Conservation (phyloP, 2,113 vertebrate species). For the Felis catus region DNA sequence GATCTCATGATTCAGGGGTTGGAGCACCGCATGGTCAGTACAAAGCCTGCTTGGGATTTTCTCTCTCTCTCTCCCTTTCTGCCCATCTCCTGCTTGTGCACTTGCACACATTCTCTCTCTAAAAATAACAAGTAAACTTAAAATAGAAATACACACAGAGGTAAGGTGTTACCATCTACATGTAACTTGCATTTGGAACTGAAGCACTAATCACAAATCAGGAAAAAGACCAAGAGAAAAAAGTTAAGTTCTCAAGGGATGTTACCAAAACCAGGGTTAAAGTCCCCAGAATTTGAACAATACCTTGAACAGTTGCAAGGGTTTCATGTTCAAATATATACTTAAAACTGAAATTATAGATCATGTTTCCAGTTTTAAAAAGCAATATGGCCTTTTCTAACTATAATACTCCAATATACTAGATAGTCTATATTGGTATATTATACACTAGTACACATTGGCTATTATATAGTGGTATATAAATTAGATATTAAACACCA, state of each 20-base stretch:
- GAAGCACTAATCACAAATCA: background rate
- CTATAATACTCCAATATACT: background rate
- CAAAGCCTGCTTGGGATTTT: too few species aligned
- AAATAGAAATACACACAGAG: background rate
- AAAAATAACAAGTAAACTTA: too few species aligned
- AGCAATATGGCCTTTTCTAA: background rate
- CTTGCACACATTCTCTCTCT: too few species aligned
- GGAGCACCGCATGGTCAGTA: too few species aligned
- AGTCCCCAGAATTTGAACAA: background rate
- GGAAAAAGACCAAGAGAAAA: background rate
- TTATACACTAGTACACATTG: background rate
- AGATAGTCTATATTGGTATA: background rate
- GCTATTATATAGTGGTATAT: background rate
- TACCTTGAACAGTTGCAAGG: background rate
- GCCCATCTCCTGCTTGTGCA: too few species aligned
- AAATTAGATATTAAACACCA: background rate
- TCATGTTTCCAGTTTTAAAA: background rate
- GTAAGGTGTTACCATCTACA: background rate
- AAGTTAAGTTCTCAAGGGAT: background rate
- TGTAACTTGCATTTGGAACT: background rate
- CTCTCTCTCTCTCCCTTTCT: too few species aligned
- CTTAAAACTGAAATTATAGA: background rate
- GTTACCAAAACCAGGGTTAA: background rate
- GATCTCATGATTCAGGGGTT: too few species aligned
- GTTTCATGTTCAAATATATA: background rate